These are phyloP conservation scores for Elaeidobius kamerunicus DNA, from an alignment of 2,888 invertebrate genomes.

Conservation along the genomic window DNA sequence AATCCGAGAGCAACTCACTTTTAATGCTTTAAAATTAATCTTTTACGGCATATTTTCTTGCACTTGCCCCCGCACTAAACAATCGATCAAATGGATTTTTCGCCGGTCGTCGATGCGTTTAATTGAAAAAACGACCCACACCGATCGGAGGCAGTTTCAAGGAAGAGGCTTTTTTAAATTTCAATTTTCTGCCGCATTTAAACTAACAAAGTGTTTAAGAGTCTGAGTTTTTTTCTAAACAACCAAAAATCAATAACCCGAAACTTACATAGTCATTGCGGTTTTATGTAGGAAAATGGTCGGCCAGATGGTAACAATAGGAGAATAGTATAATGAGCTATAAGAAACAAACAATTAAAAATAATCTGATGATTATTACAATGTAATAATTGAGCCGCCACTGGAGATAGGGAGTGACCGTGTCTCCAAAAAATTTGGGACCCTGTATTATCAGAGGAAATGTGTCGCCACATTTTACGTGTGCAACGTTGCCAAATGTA, in stretches of 20 bases:
- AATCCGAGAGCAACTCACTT: not conserved
- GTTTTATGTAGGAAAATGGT: constrained; percentile 5
- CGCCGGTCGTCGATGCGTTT: constrained; percentile 21
- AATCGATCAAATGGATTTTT: constrained; percentile 21
- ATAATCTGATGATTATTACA: no score
- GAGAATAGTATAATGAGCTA: no score
- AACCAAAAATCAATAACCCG: constrained; percentile 21
- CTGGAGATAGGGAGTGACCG: no score
- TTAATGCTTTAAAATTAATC: not conserved
- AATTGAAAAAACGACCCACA: constrained; percentile 30
- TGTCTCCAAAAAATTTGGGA: no score
- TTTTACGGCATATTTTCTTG: no score
- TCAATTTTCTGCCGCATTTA: constrained; percentile 34
- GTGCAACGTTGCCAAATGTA: no score
- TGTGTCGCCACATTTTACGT: no score
- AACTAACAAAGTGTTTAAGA: constrained; percentile 37
- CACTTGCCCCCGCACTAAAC: constrained; percentile 6
- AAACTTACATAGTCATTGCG: constrained; percentile 18
- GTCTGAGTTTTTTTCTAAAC: constrained; percentile 22
- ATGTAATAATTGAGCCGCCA: no score
- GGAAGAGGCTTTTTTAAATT: constrained; percentile 35
- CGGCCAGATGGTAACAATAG: constrained; percentile 13
- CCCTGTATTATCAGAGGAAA: no score
- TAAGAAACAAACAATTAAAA: no score
- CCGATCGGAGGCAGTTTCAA: constrained; percentile 28